Evolutionary conservation across 2,888 invertebrate genomes (phyloP), one percentile per base, ranked within the genome.

Genomic region (Phyllotreta cruciferae): DNA sequence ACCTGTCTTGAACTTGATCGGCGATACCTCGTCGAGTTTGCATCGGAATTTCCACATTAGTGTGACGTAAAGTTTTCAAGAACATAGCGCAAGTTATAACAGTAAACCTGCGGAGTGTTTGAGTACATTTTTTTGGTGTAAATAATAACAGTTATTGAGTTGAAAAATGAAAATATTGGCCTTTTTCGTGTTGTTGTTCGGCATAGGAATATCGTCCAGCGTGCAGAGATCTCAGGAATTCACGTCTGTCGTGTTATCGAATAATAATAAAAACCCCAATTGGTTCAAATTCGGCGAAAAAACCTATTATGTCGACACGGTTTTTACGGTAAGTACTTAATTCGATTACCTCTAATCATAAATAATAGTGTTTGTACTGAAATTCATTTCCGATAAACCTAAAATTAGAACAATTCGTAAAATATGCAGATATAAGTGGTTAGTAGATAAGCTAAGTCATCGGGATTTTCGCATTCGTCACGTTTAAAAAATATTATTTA

Each of bases 221-320:
- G 52, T n/a, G 6, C 11, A 37, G 9, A 37, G 13, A 38, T 38
- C 52, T 52, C 6, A 52, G 8, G 56, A 56, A 56, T 56, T 56
- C 9, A 11, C 36, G 36, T 56, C 56, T 8, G 7, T 45, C 7
- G 42, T 44, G 13, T 56, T 56, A 35, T 5, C 10, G 9, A 56
- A 11, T 13, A 56, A 34, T 13, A 36, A 36, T 14, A 56, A 47
- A 13, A 44, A 56, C 10, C 11, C 56, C 6, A 56, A 56, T 36
- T 56, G 56, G 56, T 45, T 56, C 8, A 56, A 44, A 45, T 47
- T 45, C 38, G 47, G 37, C 6, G 47, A 38, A 13, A 56, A 56
- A 14, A 56, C 56, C 9, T 56, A 47, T 47, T 56, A 56, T 56
- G 44, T 56, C n/a, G 56, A 56, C 11, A 56, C 36, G 9, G 56